phyloP scores from a whole-genome alignment of 2,888 invertebrate species.

The Rhagonycha fulva region DNA sequence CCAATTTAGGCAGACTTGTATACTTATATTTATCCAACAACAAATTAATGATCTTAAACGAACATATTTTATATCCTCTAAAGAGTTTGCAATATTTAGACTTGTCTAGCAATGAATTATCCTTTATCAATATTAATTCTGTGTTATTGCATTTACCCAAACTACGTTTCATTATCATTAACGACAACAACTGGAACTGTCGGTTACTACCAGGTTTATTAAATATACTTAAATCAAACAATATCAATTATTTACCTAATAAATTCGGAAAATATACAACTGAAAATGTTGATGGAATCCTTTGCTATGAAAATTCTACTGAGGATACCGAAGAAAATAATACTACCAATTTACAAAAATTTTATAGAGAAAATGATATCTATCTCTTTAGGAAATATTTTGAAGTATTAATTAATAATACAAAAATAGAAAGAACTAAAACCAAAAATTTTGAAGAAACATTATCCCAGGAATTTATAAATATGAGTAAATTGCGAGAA shows the following conservation, averaged over 20 bases:
- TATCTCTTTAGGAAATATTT: no score
- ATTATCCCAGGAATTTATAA: no score
- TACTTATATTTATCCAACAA: constrained; percentile 4
- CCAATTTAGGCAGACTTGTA: neutral
- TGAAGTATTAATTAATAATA: no score
- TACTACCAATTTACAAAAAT: no score
- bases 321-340: no score
- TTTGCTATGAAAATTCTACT: neutral
- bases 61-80: neutral
- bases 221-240: neutral
- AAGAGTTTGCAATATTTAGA: neutral
- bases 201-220: neutral
- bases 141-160: neutral
- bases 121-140: neutral
- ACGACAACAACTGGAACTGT: constrained; percentile 3
- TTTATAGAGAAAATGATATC: no score
- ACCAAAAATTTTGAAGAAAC: no score
- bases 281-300: neutral
- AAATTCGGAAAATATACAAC: neutral
- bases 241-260: neutral
- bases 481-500: no score
- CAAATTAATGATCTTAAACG: neutral
- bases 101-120: neutral
- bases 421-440: no score
- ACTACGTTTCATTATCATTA: neutral